phyloP scores from a whole-genome alignment of 2,888 invertebrate species.

The Lasioglossum marginatum region DNA sequence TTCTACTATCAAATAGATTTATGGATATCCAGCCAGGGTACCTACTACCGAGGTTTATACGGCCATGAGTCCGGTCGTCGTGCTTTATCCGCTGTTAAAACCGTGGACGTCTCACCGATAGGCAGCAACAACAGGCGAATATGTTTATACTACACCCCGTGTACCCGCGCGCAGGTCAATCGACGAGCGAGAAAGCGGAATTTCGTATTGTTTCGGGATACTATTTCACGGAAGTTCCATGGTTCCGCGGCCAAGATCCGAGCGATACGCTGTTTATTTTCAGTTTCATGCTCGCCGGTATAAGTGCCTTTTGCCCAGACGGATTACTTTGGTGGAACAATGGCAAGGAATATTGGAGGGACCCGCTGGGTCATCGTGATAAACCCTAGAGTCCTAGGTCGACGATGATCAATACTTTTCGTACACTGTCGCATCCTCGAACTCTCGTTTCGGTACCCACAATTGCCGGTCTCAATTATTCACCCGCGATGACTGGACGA shows the following conservation, averaged over 20 bases:
- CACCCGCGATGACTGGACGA: conserved; percentile 66
- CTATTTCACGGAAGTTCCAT: conserved; percentile 58
- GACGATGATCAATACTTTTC: conserved; percentile 69
- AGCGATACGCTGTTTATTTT: conserved; percentile 46
- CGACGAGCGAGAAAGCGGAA: conserved; percentile 61
- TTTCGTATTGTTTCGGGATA: conserved; percentile 63
- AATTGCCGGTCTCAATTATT: conserved; percentile 66
- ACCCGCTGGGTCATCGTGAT: conserved; percentile 66
- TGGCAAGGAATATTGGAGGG: conserved; percentile 48
- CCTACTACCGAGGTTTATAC: conserved; percentile 73
- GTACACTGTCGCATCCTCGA: conserved; percentile 63
- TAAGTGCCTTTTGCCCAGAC: conserved; percentile 27
- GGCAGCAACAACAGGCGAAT: conserved; percentile 58
- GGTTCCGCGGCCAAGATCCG: conserved; percentile 40
- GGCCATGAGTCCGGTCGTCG: conserved; percentile 61
- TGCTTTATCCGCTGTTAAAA: conserved; percentile 72
- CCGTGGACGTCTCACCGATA: conserved; percentile 68
- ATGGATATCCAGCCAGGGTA: conserved; percentile 79
- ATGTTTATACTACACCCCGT: conserved; percentile 60
- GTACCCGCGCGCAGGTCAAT: conserved; percentile 15
- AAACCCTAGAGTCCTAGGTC: conserved; percentile 49
- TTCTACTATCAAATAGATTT: conserved; percentile 84
- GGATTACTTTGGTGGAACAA: conserved; percentile 62
- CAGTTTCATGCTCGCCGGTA: conserved; percentile 32
- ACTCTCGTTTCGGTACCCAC: conserved; percentile 35